Percentiles rank a stretch among this genome's conserved stretches.
phyloP scores from a whole-genome alignment of 2,797 vertebrate genomes.

The Antennarius maculatus region DNA sequence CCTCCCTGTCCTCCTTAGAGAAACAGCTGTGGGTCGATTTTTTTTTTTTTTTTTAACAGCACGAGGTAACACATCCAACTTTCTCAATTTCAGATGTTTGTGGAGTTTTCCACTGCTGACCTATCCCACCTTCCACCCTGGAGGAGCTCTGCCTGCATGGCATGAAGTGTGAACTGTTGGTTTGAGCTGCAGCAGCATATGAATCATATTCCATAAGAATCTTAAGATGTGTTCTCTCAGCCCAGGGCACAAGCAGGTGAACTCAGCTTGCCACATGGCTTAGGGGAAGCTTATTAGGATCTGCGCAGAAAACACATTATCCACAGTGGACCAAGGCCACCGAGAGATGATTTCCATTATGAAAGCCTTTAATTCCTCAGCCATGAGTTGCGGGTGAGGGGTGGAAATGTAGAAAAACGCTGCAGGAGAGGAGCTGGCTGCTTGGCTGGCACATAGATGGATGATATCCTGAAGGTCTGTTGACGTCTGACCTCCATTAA shows the following conservation, averaged over 20 bases:
- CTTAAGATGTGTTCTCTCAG: conserved; percentile 49
- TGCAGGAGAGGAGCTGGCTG: conserved; percentile 20
- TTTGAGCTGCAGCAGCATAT: conserved; percentile 39
- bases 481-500: conserved; percentile 10
- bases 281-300: conserved; percentile 66
- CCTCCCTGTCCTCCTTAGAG: conserved; percentile 24
- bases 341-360: conserved; percentile 61
- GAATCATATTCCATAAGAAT: conserved; percentile 48
- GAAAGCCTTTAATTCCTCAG: conserved; percentile 63
- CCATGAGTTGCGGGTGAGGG: conserved; percentile 12
- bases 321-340: conserved; percentile 63
- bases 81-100: conserved; percentile 40
- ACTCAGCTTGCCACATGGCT: conserved; percentile 55
- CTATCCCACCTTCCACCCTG: conserved; percentile 28
- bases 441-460: neutral
- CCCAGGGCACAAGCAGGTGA: conserved; percentile 52
- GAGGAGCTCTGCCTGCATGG: conserved; percentile 27
- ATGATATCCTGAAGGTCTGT: conserved; percentile 10
- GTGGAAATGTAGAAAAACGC: conserved; percentile 20
- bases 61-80: conserved; percentile 13
- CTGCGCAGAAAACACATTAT: conserved; percentile 67
- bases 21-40: conserved; percentile 5
- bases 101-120: conserved; percentile 40
- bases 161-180: conserved; percentile 25
- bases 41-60: neutral